Evolutionary conservation across 2,888 invertebrate genomes (phyloP).

Genomic region (Chironomus riparius): DNA sequence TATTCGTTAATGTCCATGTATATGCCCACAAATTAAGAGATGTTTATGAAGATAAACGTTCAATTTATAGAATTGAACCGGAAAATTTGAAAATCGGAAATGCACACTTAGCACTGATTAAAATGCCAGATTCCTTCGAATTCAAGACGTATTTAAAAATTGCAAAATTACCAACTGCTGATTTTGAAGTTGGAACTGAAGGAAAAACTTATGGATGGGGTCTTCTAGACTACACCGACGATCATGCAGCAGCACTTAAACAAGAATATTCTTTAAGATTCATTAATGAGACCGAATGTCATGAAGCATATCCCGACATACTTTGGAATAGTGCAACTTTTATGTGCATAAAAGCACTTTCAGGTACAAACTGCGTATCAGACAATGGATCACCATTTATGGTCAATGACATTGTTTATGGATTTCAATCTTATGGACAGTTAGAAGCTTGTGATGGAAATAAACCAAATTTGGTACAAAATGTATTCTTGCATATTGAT

Average conservation of each 20-base stretch:
- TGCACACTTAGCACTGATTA: neutral
- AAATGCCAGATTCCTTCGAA: neutral
- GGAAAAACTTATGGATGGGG: constrained; percentile 4
- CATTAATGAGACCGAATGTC: neutral
- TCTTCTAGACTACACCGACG: neutral
- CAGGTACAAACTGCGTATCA: constrained; percentile 1
- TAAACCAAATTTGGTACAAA: neutral
- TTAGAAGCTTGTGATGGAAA: neutral
- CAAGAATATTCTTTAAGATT: neutral
- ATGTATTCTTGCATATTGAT: neutral
- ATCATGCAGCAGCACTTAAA: neutral
- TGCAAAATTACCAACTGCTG: neutral
- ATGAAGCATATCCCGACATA: neutral
- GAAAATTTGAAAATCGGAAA: neutral
- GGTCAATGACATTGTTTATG: neutral
- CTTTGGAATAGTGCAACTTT: neutral
- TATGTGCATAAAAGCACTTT: neutral
- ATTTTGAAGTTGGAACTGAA: neutral
- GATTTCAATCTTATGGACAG: constrained; percentile 8
- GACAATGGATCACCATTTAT: constrained; percentile 11
- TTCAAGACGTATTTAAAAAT: neutral
- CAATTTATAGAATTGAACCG: neutral
- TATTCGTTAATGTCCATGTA: constrained; percentile 13
- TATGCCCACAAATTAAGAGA: neutral
- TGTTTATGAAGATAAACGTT: neutral